Base-by-base conservation (phyloP, 2,113 vertebrate species). In the Propithecus coquereli region DNA sequence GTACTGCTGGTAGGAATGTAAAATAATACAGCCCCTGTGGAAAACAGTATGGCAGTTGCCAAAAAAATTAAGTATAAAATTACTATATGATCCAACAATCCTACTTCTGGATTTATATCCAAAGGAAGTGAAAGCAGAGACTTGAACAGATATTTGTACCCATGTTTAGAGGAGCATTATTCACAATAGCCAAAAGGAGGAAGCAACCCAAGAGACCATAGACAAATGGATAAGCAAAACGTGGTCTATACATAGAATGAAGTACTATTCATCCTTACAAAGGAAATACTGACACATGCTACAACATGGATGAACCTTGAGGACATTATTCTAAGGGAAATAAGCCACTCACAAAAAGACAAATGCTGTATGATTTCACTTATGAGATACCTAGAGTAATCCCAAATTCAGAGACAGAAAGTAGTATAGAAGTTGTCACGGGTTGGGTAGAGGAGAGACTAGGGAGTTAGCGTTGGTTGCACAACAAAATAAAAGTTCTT, bases 51-150 rank as follows among this genome's bases (percentile, higher is more conserved):
- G 25, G 13, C 11, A 32, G 65, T n/a, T 73, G 54, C 25, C 63
- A 77, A 22, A 65, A 92, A 92, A 57, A 30, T 45, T 22, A 86
- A 37, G 61, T 54, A 84, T 14, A 65, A 70, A 70, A 57, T n/a
- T 79, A 66, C 37, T 12, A 16, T 10, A 59, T 22, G 54, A 89
- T 17, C 13, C n/a, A 52, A 68, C 22, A 57, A 88, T 40, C 47
- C 34, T 16, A 66, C 11, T 83, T 85, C 68, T 65, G 45, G 43
- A 52, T 27, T 73, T 18, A 80, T 4, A 52, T 12, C 45, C 8
- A 5, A n/a, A 50, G 66, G 16, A 66, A 87, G 4, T 20, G 37
- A 85, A 73, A 91, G 65, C 77, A 74, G 27, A 14, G 12, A 30
- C 14, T 37, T 20, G 11, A 92, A 79, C 22, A 34, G n/a, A 18